phyloP scores from a whole-genome alignment of 1,140 invertebrate genomes.

The Nasonia vitripennis region DNA sequence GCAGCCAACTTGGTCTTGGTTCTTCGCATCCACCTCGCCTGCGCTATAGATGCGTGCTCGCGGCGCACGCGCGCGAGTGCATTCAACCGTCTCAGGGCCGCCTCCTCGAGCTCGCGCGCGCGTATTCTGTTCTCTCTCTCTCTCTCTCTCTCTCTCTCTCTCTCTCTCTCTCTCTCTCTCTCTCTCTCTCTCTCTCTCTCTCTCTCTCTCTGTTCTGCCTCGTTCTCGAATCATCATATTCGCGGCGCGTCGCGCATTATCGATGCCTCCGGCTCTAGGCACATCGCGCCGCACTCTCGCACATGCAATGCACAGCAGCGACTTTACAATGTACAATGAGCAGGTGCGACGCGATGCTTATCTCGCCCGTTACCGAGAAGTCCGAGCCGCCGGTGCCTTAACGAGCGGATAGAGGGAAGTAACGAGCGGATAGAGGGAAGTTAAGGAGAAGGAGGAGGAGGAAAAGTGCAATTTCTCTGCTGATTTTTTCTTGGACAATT shows the following conservation, averaged over 20 bases:
- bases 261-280: background rate
- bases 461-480: background rate
- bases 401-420: background rate
- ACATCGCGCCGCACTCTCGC: background rate
- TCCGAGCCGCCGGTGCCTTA: background rate
- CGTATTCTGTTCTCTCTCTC: background rate
- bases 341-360: slow-evolving; percentile 33
- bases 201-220: background rate
- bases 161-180: background rate
- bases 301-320: background rate
- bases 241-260: slow-evolving; percentile 5
- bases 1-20: background rate
- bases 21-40: background rate
- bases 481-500: too few relatives aligned
- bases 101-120: background rate
- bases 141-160: background rate
- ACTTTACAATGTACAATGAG: background rate
- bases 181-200: background rate
- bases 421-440: background rate
- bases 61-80: background rate
- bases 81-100: slow-evolving; percentile 9
- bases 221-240: slow-evolving; percentile 1
- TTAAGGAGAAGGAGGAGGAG: background rate
- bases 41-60: background rate
- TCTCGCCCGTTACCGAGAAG: background rate